Percentiles rank a stretch among this genome's conserved stretches.
phyloP scores from a whole-genome alignment of 2,113 vertebrate species.

The Oreochromis aureus region DNA sequence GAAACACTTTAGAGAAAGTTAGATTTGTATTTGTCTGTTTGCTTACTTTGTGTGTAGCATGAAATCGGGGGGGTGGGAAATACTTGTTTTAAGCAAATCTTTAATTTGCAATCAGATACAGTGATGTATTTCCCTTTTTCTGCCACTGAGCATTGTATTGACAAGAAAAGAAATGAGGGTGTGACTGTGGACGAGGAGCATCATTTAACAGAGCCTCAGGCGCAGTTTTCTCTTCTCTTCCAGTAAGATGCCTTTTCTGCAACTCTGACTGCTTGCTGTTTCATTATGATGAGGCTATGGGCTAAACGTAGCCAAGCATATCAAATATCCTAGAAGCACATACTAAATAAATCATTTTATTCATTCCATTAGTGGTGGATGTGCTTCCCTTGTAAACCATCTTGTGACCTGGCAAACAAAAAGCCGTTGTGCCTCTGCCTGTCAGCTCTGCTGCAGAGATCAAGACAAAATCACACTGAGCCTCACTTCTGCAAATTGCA shows the following conservation, averaged over 20 bases:
- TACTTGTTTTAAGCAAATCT: background rate
- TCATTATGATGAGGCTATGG: conserved; percentile 76
- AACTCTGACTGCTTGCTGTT: conserved; percentile 71
- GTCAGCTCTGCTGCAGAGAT: conserved; percentile 2
- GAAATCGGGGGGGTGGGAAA: background rate
- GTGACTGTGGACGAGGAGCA: conserved; percentile 65
- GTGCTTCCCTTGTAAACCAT: conserved; percentile 64
- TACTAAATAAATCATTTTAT: conserved; percentile 78
- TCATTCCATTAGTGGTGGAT: conserved; percentile 71
- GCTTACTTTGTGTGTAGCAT: background rate
- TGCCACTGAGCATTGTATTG: conserved; percentile 54
- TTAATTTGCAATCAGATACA: conserved; percentile 20
- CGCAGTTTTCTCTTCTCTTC: conserved; percentile 59
- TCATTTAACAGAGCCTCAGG: conserved; percentile 70
- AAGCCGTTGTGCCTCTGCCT: conserved; percentile 36
- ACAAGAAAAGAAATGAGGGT: conserved; percentile 71
- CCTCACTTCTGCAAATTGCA: background rate
- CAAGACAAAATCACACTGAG: background rate
- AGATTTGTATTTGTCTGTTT: background rate
- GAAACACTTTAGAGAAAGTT: background rate
- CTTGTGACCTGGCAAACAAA: conserved; percentile 60
- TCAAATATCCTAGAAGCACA: conserved; percentile 75
- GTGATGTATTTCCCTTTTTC: conserved; percentile 30
- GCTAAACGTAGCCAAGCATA: conserved; percentile 76
- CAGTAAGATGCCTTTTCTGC: conserved; percentile 62